Conservation (phyloP, 2,888 invertebrate species). For the Tenthredo mesomela region DNA sequence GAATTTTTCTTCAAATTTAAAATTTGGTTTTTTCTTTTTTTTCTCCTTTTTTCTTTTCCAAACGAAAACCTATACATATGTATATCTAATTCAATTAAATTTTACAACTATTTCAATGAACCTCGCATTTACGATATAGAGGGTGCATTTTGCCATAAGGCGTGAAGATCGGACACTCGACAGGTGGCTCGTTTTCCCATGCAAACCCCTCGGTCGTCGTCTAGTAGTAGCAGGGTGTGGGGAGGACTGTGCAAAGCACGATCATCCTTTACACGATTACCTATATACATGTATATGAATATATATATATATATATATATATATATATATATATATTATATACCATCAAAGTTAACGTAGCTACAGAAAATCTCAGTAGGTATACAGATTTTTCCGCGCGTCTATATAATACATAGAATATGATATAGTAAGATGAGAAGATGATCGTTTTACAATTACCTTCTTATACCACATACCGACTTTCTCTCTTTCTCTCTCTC, state of each 20-base stretch:
- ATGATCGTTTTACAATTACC: no score
- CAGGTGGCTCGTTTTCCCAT: constrained; percentile 46
- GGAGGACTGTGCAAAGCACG: background rate
- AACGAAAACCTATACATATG: background rate
- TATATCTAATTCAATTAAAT: background rate
- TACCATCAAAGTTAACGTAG: background rate
- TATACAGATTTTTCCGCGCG: no score
- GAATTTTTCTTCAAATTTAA: background rate
- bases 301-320: background rate
- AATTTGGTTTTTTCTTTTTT: background rate
- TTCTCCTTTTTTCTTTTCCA: background rate
- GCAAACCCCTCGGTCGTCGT: background rate
- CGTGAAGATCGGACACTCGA: constrained; percentile 30
- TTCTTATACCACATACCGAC: no score
- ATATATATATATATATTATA: background rate
- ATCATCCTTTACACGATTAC: background rate
- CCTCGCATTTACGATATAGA: background rate
- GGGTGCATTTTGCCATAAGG: background rate
- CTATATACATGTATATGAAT: background rate
- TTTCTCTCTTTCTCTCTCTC: no score
- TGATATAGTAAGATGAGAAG: no score
- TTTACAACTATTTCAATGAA: background rate
- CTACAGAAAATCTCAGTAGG: no score
- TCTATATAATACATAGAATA: no score
- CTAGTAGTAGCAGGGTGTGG: background rate